A percentile compares a stretch with the other conserved stretches of the same genome.
These are phyloP conservation scores for Hyperopisus bebe DNA, from an alignment of 2,113 vertebrate species.

Conservation along the genomic window DNA sequence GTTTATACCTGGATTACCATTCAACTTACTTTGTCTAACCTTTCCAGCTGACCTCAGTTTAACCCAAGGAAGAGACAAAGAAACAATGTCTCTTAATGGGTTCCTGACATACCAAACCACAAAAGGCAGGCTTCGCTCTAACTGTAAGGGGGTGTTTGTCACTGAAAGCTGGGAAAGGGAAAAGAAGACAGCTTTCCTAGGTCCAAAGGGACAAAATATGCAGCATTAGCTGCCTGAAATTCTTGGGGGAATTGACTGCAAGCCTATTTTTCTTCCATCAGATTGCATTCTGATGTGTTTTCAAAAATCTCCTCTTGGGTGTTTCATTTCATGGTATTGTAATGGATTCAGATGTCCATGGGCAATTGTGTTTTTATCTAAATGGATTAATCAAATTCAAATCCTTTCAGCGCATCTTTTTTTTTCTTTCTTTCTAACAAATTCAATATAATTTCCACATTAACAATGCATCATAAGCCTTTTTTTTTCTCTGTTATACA, in stretches of 20 bases:
- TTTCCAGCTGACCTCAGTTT: constrained; percentile 13
- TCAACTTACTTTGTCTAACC: background rate
- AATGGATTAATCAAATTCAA: constrained; percentile 25
- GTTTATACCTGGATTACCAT: constrained; percentile 5
- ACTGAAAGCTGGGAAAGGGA: constrained; percentile 7
- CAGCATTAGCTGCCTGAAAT: constrained; percentile 6
- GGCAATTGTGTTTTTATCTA: constrained; percentile 17
- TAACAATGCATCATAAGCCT: constrained; percentile 14
- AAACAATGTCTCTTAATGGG: background rate
- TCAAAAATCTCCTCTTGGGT: constrained; percentile 14
- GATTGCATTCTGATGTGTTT: constrained; percentile 12
- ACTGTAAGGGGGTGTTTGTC: background rate
- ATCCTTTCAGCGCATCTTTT: constrained; percentile 16
- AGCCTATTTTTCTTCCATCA: constrained; percentile 13
- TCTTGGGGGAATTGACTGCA: background rate
- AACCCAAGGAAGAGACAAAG: background rate
- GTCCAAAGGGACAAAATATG: constrained; percentile 3
- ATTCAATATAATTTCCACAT: constrained; percentile 15
- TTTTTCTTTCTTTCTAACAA: constrained; percentile 14
- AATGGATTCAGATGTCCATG: constrained; percentile 22
- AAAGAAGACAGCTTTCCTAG: constrained; percentile 5
- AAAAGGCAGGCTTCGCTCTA: background rate
- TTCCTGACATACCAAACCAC: constrained; percentile 10
- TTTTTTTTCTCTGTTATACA: constrained; percentile 3
- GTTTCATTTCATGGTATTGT: constrained; percentile 20